Evolutionary conservation across 2,888 invertebrate species (phyloP).

Genomic region (Orthosia gothica): DNA sequence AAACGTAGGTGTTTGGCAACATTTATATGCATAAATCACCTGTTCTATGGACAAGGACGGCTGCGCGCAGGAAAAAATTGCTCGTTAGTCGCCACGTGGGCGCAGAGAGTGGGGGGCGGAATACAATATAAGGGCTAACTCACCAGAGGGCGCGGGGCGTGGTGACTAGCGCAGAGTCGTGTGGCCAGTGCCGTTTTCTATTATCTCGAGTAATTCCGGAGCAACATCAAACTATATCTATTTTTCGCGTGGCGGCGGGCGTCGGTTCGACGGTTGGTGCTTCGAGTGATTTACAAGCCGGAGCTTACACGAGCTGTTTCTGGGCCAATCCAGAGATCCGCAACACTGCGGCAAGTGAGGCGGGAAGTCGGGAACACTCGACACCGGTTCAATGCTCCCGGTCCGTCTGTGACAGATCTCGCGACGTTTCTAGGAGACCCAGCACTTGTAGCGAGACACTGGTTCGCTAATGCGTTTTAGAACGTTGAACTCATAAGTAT

Average conservation of each 20-base stretch:
- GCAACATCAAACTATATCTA: slow-evolving; percentile 88
- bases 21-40: slow-evolving; percentile 79
- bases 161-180: slow-evolving; percentile 79
- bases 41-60: slow-evolving; percentile 76
- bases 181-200: slow-evolving; percentile 83
- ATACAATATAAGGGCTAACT: slow-evolving; percentile 75
- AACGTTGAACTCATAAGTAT: slow-evolving; percentile 50
- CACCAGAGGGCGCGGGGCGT: slow-evolving; percentile 87
- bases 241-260: slow-evolving; percentile 87
- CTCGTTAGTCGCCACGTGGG: slow-evolving; percentile 71
- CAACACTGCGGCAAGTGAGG: slow-evolving; percentile 72
- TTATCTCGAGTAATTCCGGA: slow-evolving; percentile 86
- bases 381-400: slow-evolving; percentile 83
- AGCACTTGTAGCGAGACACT: slow-evolving; percentile 29
- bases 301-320: slow-evolving; percentile 83
- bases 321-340: slow-evolving; percentile 84
- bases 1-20: slow-evolving; percentile 82
- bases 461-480: slow-evolving; percentile 45
- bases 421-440: slow-evolving; percentile 54
- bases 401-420: slow-evolving; percentile 40
- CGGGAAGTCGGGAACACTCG: slow-evolving; percentile 61
- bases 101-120: slow-evolving; percentile 68
- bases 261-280: slow-evolving; percentile 82
- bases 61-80: slow-evolving; percentile 66
- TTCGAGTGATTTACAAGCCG: slow-evolving; percentile 87